These are phyloP conservation scores for Galleria mellonella DNA, from an alignment of 1,140 invertebrate species.

Conservation along the genomic window DNA sequence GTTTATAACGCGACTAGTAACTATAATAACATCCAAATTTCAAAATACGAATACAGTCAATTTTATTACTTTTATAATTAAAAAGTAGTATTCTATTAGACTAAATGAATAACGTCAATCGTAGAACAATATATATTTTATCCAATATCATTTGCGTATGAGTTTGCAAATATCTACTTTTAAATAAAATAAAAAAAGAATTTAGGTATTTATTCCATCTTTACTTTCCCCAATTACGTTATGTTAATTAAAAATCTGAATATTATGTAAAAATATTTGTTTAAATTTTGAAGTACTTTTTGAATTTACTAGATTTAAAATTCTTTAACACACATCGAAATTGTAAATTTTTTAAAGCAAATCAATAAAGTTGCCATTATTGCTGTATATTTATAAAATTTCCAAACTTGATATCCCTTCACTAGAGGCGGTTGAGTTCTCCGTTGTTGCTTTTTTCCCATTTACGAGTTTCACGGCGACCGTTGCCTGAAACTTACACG, in stretches of 20 bases:
- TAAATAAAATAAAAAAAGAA: too few species aligned
- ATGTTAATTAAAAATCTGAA: too few species aligned
- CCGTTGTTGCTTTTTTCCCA: conserved; percentile 73
- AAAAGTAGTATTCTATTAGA: too few species aligned
- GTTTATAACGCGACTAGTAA: background rate
- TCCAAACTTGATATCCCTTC: conserved; percentile 34
- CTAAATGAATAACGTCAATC: too few species aligned
- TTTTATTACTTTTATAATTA: too few species aligned
- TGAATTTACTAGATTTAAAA: background rate
- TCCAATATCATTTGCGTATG: too few species aligned
- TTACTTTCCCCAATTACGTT: too few species aligned
- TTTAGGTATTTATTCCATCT: too few species aligned
- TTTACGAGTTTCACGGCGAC: conserved; percentile 73
- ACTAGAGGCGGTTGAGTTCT: conserved; percentile 65
- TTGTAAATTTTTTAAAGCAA: background rate
- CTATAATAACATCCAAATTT: background rate
- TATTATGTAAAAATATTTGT: too few species aligned
- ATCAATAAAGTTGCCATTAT: background rate
- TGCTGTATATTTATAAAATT: background rate
- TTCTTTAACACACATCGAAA: background rate
- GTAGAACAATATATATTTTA: too few species aligned
- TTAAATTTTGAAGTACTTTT: background rate
- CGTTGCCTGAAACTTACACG: conserved; percentile 74
- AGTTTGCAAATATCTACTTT: too few species aligned
- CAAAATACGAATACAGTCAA: background rate